A percentile compares a stretch with the other conserved stretches of the same genome.
These are phyloP conservation scores for Drosophila leonis DNA, from an alignment of 2,888 invertebrate genomes.

Conservation along the genomic window DNA sequence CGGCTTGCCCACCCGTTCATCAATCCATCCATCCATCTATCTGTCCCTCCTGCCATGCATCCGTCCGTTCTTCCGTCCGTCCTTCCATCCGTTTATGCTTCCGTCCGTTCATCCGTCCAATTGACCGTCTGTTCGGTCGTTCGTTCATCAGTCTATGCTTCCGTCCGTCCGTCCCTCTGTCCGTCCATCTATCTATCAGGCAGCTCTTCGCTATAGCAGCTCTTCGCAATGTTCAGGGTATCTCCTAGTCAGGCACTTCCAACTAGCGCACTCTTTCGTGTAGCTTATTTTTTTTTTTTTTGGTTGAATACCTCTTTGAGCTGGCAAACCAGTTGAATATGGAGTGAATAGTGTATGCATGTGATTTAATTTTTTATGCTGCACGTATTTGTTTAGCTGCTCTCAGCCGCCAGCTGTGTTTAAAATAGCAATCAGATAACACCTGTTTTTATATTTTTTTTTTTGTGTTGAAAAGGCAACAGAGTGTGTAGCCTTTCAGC, in stretches of 20 bases:
- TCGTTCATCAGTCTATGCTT: background rate
- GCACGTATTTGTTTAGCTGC: constrained; percentile 58
- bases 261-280: background rate
- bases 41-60: too few species aligned
- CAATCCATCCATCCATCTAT: too few species aligned
- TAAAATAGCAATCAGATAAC: constrained; percentile 83
- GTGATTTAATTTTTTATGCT: constrained; percentile 62
- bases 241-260: background rate
- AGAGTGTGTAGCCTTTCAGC: constrained; percentile 31
- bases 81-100: background rate
- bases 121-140: too few species aligned
- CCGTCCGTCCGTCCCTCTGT: background rate
- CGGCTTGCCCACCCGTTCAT: too few species aligned
- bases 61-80: background rate
- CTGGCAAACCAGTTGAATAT: constrained; percentile 3
- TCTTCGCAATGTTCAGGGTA: background rate
- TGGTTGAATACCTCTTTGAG: background rate
- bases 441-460: constrained; percentile 43
- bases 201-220: too few species aligned
- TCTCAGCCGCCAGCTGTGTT: constrained; percentile 59
- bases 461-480: constrained; percentile 33
- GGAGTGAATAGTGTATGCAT: constrained; percentile 59
- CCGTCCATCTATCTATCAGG: too few species aligned
- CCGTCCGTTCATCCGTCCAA: background rate
- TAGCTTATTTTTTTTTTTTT: background rate